Evolutionary conservation across 2,113 vertebrate genomes (phyloP).

Genomic region (Australoheros scitulus): DNA sequence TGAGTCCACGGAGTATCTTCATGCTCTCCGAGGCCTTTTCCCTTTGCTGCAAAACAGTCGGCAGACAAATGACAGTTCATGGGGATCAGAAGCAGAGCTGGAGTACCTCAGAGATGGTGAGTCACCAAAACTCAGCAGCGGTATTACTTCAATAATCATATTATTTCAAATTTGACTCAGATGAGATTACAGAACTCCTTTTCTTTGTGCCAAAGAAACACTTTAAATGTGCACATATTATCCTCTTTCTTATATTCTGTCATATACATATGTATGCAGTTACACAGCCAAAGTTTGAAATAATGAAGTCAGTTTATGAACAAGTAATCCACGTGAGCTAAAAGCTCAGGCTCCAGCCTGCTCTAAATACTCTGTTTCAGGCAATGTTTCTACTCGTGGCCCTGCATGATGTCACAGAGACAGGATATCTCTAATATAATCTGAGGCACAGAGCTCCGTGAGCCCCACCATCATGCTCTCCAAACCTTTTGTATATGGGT

Average conservation of each 20-base stretch:
- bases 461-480: background rate
- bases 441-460: background rate
- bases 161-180: background rate
- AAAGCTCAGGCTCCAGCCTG: background rate
- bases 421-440: background rate
- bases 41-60: constrained; percentile 68
- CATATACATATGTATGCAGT: background rate
- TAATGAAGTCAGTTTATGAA: accelerated
- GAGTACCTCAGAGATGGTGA: constrained; percentile 65
- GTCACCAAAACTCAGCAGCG: background rate
- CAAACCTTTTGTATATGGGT: background rate
- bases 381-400: background rate
- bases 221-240: background rate
- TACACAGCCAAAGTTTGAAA: background rate
- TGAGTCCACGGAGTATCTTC: constrained; percentile 65
- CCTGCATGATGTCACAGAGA: background rate
- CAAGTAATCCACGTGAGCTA: background rate
- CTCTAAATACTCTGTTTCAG: background rate
- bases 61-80: constrained; percentile 52
- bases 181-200: background rate
- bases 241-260: background rate
- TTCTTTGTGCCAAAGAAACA: background rate
- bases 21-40: constrained; percentile 65
- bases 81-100: constrained; percentile 68
- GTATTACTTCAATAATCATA: background rate